Conservation (phyloP, 2,113 vertebrate species). For the Corythornis madagascariensis region DNA sequence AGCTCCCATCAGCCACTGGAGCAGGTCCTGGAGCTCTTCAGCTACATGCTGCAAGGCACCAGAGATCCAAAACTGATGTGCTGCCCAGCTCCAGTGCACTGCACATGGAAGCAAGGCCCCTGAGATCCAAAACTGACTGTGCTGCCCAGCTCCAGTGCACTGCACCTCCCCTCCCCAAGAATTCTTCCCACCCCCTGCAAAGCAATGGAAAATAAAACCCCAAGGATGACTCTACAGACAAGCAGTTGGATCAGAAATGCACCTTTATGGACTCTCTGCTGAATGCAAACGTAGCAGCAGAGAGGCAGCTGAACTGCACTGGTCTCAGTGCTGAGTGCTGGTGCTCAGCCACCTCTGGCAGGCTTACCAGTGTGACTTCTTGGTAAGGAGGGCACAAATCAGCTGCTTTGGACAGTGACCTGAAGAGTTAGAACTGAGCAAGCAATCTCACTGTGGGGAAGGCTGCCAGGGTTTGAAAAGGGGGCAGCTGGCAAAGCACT, state of each 20-base stretch:
- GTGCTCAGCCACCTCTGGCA: background rate
- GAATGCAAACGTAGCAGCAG: background rate
- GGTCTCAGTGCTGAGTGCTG: background rate
- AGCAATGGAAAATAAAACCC: background rate
- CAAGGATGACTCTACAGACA: background rate
- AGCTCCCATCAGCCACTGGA: constrained; percentile 98
- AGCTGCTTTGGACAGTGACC: background rate
- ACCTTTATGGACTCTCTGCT: background rate
- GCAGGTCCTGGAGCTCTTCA: constrained; percentile 87
- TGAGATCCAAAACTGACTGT: background rate
- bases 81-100: background rate
- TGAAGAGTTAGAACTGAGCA: background rate
- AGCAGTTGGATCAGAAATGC: background rate
- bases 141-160: background rate
- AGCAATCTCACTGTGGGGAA: background rate
- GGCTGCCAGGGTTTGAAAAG: background rate
- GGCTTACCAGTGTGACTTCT: background rate
- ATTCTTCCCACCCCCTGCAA: background rate
- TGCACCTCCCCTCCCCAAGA: rapidly evolving
- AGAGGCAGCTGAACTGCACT: background rate
- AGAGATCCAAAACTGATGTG: background rate
- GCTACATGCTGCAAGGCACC: constrained; percentile 80
- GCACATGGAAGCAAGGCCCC: background rate
- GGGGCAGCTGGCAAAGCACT: background rate
- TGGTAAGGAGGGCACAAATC: background rate